Conservation (phyloP, 2,113 vertebrate genomes). For the Charadrius vociferus region DNA sequence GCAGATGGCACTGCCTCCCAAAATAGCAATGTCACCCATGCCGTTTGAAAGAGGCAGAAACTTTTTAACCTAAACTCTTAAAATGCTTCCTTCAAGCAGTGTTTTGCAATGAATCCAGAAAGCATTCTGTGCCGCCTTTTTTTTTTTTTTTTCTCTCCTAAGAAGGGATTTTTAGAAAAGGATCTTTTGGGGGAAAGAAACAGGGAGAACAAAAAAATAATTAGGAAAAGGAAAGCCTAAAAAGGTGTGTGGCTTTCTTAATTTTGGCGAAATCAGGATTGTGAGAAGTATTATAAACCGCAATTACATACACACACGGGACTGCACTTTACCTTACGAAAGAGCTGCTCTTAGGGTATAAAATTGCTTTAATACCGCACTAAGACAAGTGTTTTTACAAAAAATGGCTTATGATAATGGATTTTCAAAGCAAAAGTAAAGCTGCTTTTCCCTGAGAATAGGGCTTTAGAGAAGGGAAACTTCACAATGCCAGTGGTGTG, state of each 20-base stretch:
- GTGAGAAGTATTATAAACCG: constrained; percentile 17
- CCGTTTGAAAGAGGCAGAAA: constrained; percentile 39
- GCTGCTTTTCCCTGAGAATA: constrained; percentile 62
- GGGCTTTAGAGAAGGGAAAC: constrained; percentile 54
- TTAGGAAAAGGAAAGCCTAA: constrained; percentile 4
- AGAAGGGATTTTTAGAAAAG: neutral
- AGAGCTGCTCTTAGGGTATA: constrained; percentile 64
- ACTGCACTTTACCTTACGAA: constrained; percentile 55
- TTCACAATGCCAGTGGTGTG: constrained; percentile 61
- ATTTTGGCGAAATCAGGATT: constrained; percentile 42
- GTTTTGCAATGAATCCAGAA: constrained; percentile 35
- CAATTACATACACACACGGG: constrained; percentile 61
- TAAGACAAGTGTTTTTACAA: constrained; percentile 58
- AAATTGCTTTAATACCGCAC: constrained; percentile 76
- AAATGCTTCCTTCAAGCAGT: constrained; percentile 3
- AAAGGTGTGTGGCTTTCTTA: constrained; percentile 43
- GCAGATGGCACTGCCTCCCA: constrained; percentile 40
- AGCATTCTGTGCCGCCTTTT: neutral
- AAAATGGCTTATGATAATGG: constrained; percentile 71
- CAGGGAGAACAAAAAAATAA: constrained; percentile 14
- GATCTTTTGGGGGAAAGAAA: neutral
- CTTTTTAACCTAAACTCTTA: constrained; percentile 48
- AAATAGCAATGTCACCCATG: constrained; percentile 57
- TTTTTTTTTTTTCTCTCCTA: neutral
- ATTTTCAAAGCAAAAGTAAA: constrained; percentile 69